These are phyloP conservation scores for Grammomys surdaster DNA, from an alignment of 2,113 vertebrate genomes.

Conservation along the genomic window DNA sequence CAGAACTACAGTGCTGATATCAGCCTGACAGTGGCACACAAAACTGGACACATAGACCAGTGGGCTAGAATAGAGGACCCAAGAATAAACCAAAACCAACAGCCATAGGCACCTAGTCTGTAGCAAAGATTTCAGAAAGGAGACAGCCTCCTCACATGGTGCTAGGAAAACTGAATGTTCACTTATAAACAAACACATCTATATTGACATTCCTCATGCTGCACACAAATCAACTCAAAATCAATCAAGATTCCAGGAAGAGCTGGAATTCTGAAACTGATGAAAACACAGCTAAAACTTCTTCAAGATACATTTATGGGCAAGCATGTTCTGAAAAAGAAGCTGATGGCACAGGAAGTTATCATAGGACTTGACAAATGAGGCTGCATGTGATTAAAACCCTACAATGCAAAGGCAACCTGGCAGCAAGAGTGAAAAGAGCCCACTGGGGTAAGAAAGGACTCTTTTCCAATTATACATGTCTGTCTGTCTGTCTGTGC, in stretches of 20 bases:
- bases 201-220: too few species aligned
- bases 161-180: background rate
- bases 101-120: background rate
- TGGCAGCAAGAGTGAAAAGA: background rate
- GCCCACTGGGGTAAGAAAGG: background rate
- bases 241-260: background rate
- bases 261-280: background rate
- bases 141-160: background rate
- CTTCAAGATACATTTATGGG: background rate
- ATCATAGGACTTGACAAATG: background rate
- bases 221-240: background rate
- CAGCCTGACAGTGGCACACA: background rate
- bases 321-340: background rate
- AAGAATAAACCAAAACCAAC: background rate
- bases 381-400: too few species aligned
- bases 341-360: background rate
- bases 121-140: background rate
- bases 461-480: background rate
- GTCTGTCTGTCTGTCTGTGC: too few species aligned
- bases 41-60: background rate
- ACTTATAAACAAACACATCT: background rate
- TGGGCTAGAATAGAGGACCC: background rate
- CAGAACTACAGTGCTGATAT: background rate
- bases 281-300: background rate
- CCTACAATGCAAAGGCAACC: background rate